Base-by-base conservation (phyloP, 2,797 vertebrate genomes). In the Alauda arvensis region DNA sequence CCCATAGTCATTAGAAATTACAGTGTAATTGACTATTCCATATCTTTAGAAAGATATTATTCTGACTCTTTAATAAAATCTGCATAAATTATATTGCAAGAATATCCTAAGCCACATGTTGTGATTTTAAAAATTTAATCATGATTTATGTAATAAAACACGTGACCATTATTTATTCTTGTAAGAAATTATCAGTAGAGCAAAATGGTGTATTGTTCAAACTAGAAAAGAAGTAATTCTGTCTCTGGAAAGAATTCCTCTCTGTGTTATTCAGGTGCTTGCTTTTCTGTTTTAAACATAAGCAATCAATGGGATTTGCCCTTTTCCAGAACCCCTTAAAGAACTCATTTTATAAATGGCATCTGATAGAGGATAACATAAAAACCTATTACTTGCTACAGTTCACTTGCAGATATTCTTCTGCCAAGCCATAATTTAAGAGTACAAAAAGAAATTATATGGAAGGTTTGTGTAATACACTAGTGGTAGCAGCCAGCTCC, bases 1-100 rank as follows among this genome's bases (percentile, higher is more conserved):
- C 77, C 68, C 43, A 29, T 49, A 87, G 72, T 92, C 87, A 90
- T 92, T 93, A 93, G 61, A 93, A 71, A 85, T 76, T 45, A 83
- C 23, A 23, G 17, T 77, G 39, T 61, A 80, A 66, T 77, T 76
- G 77, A 65, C 62, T 91, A 48, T 79, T 88, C 37, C 19, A 46
- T 76, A 52, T 90, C 45, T 92, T 94, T 70, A 70, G 62, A 68
- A 90, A 88, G 37, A 45, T 85, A 84, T 83, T 86, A 90, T 39
- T 42, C 48, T 68, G 72, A 68, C n/a, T 84, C 20, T 66, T 91
- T 76, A 75, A 75, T 53, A 84, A 87, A 61, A 89, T 75, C 37
- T 56, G 12, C 34, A 82, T 84, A 88, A 81, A 72, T 48, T 65
- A 28, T 67, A 42, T 33, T 61, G 46, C 29, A 67, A 78, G 23